phyloP scores from a whole-genome alignment of 2,888 invertebrate genomes.

The Erebia ligea region DNA sequence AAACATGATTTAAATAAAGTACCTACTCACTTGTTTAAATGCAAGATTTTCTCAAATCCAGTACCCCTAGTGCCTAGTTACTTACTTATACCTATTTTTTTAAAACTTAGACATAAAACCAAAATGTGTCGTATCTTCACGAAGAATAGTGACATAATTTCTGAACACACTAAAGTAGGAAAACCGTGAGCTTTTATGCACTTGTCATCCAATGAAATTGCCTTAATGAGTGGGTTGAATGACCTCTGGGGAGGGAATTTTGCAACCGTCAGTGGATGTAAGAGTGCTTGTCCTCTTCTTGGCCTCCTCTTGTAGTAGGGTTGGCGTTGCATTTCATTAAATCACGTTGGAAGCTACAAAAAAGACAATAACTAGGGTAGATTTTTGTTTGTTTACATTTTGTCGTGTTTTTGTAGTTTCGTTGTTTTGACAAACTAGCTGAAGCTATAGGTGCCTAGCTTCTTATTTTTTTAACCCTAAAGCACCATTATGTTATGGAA shows the following conservation, averaged over 20 bases:
- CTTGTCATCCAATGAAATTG: slow-evolving; percentile 54
- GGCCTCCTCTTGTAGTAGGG: slow-evolving; percentile 29
- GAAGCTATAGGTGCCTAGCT: not conserved
- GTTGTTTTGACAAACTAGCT: not conserved
- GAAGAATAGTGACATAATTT: slow-evolving; percentile 16
- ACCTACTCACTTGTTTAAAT: no score
- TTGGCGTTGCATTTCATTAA: slow-evolving; percentile 28
- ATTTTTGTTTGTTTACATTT: slow-evolving; percentile 24
- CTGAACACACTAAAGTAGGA: slow-evolving; percentile 1
- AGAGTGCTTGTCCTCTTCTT: slow-evolving; percentile 49
- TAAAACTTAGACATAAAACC: not conserved
- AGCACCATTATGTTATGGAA: no score
- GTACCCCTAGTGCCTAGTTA: no score
- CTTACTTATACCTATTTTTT: no score
- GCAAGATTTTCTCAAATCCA: no score
- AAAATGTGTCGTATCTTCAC: not conserved
- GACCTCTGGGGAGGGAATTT: slow-evolving; percentile 60
- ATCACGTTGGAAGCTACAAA: slow-evolving; percentile 5
- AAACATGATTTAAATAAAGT: no score
- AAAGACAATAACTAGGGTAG: slow-evolving; percentile 11
- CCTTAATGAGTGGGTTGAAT: slow-evolving; percentile 63
- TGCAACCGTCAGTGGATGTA: slow-evolving; percentile 58
- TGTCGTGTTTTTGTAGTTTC: not conserved
- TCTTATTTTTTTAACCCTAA: no score
- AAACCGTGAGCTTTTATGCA: slow-evolving; percentile 27